These are phyloP conservation scores for Porites australiensis DNA, from an alignment of 64 coral and sea anemone species.

Conservation along the genomic window DNA sequence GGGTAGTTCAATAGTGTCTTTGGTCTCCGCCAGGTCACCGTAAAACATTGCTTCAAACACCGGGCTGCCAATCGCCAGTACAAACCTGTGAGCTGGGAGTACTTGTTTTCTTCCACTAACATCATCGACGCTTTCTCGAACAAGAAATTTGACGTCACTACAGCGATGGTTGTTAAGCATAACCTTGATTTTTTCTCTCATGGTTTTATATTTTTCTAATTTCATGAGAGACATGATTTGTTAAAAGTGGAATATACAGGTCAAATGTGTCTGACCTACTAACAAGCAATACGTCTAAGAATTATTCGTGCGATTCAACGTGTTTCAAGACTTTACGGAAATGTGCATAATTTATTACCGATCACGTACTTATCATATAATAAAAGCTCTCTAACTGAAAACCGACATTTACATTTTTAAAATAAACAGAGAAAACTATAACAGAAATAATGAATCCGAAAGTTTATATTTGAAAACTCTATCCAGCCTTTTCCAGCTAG, in stretches of 20 bases:
- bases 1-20: background rate
- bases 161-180: background rate
- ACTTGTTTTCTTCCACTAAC: background rate
- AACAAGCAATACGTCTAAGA: too few relatives aligned
- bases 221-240: background rate
- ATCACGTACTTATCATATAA: too few relatives aligned
- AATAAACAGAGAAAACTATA: too few relatives aligned
- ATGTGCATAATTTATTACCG: too few relatives aligned
- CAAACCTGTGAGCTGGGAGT: background rate
- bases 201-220: background rate
- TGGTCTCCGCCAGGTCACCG: background rate
- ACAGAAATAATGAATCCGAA: too few relatives aligned
- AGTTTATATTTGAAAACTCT: too few relatives aligned
- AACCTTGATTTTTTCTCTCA: background rate
- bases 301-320: too few relatives aligned
- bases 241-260: background rate
- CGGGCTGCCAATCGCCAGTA: background rate
- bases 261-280: too few relatives aligned
- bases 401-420: too few relatives aligned
- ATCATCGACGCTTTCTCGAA: background rate
- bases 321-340: too few relatives aligned
- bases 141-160: background rate
- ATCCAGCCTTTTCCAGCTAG: too few relatives aligned
- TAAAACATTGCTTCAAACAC: conserved; percentile 25
- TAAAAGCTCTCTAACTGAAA: too few relatives aligned